phyloP scores from a whole-genome alignment of 2,113 vertebrate species.

The Ursus arctos region DNA sequence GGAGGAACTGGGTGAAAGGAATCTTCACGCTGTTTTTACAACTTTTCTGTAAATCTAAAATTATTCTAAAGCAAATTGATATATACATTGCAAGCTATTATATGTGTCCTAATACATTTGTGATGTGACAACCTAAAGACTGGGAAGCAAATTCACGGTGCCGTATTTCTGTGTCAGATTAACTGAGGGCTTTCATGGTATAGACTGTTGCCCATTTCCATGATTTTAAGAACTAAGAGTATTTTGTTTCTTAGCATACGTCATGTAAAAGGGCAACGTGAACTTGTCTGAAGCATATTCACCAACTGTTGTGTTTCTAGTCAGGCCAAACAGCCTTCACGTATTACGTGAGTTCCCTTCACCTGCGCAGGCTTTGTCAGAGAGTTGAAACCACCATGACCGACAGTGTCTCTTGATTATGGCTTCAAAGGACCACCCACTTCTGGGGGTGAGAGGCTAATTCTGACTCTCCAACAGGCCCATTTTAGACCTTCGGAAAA shows the following conservation, averaged over 20 bases:
- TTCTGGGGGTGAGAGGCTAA: slow-evolving; percentile 76
- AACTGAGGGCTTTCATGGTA: background rate
- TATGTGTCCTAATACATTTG: slow-evolving; percentile 31
- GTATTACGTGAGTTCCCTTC: background rate
- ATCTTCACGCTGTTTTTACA: background rate
- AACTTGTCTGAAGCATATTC: background rate
- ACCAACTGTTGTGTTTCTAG: background rate
- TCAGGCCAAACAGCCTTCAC: background rate
- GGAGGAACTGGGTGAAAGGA: background rate
- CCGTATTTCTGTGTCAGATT: background rate
- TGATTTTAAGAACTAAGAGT: slow-evolving; percentile 7
- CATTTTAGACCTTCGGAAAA: slow-evolving; percentile 81
- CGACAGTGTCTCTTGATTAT: slow-evolving; percentile 64
- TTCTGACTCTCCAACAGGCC: slow-evolving; percentile 62
- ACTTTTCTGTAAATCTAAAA: background rate
- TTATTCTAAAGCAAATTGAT: background rate
- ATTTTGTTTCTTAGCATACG: slow-evolving; percentile 22
- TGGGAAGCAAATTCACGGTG: background rate
- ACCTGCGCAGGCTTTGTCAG: slow-evolving; percentile 56
- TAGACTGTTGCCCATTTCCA: background rate
- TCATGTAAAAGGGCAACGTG: background rate
- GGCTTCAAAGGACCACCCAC: slow-evolving; percentile 87
- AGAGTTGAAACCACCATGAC: slow-evolving; percentile 55
- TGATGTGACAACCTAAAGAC: slow-evolving; percentile 20
- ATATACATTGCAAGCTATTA: background rate